A percentile compares a stretch with the other conserved stretches of the same genome.
phyloP scores from a whole-genome alignment of 2,113 vertebrate genomes.

The Paraplagusia blochii region DNA sequence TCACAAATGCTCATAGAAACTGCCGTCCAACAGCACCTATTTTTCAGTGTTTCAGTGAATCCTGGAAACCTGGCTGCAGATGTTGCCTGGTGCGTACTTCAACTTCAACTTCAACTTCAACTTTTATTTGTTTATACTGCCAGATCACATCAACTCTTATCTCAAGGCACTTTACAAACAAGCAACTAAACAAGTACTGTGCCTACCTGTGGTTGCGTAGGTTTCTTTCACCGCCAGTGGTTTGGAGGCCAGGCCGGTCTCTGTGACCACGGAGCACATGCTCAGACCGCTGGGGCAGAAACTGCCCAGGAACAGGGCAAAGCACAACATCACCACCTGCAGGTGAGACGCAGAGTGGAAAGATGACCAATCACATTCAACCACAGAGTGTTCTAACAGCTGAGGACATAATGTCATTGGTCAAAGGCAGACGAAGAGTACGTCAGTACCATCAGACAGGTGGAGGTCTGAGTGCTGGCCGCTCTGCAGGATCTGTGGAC shows the following conservation, averaged over 20 bases:
- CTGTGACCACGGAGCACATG: slow-evolving; percentile 82
- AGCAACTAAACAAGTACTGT: too few relatives aligned
- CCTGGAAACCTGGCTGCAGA: too few relatives aligned
- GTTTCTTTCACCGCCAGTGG: slow-evolving; percentile 81
- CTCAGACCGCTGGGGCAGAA: slow-evolving; percentile 83
- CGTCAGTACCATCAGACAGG: slow-evolving; percentile 90
- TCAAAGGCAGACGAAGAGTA: too few relatives aligned
- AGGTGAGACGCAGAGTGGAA: slow-evolving; percentile 8
- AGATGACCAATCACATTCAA: slow-evolving; percentile 28
- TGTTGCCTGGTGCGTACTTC: too few relatives aligned
- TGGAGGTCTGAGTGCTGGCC: slow-evolving; percentile 92
- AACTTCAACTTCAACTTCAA: too few relatives aligned
- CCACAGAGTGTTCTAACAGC: slow-evolving; percentile 7
- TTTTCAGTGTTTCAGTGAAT: too few relatives aligned
- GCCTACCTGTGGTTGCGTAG: slow-evolving; percentile 84
- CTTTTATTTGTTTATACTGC: too few relatives aligned
- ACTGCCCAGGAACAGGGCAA: slow-evolving; percentile 88
- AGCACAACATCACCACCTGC: slow-evolving; percentile 91
- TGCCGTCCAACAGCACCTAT: too few relatives aligned
- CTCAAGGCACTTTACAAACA: too few relatives aligned
- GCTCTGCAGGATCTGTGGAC: slow-evolving; percentile 88
- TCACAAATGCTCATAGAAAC: too few relatives aligned
- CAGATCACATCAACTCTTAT: too few relatives aligned
- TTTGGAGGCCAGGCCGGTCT: slow-evolving; percentile 79
- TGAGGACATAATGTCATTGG: too few relatives aligned